Percentiles rank a stretch among this genome's conserved stretches.
Conservation (phyloP, 2,113 vertebrate species). For the Rissa tridactyla region DNA sequence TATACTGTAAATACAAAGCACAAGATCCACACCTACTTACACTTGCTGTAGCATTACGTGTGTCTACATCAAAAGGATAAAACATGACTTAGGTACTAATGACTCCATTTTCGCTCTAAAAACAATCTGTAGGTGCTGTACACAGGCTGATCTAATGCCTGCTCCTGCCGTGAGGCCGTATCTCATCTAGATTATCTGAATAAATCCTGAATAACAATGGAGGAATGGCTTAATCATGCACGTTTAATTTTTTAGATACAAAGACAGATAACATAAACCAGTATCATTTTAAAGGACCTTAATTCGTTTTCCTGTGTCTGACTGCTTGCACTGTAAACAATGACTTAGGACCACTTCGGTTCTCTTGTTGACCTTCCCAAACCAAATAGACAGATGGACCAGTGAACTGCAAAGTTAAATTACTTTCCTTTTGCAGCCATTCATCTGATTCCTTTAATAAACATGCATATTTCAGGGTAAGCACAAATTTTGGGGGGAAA, state of each 20-base stretch:
- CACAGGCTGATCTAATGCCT: not conserved
- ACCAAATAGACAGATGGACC: not conserved
- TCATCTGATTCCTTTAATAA: not conserved
- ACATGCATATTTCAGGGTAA: not conserved
- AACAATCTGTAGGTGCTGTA: not conserved
- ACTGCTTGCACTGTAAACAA: not conserved
- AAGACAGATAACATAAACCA: not conserved
- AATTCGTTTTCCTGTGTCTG: not conserved
- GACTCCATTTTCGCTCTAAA: not conserved
- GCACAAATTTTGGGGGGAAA: not conserved
- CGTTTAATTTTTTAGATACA: not conserved
- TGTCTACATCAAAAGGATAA: not conserved
- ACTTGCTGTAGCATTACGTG: not conserved
- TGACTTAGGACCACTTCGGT: not conserved
- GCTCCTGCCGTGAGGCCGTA: not conserved
- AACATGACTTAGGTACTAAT: not conserved
- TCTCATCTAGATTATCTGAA: not conserved
- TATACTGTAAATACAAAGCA: not conserved
- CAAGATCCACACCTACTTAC: not conserved
- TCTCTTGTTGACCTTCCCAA: not conserved
- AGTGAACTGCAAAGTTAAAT: not conserved
- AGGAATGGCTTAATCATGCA: not conserved
- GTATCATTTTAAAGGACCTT: not conserved
- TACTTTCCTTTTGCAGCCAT: not conserved
- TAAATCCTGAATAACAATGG: not conserved